Evolutionary conservation across 2,888 invertebrate species (phyloP), one percentile per base, ranked within the genome.

Genomic region (Cantharis nigra): DNA sequence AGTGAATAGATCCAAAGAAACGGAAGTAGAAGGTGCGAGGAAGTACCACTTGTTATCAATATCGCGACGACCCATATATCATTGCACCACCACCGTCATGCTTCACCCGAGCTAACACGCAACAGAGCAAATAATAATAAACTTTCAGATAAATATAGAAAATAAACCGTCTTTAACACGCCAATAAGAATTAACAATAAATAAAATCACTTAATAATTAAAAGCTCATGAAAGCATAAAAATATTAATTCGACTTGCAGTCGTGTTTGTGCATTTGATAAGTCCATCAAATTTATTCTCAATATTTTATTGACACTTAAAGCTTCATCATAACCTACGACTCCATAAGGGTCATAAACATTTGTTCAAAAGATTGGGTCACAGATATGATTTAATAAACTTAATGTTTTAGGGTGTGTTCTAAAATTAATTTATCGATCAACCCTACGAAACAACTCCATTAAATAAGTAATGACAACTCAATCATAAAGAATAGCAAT

Each of bases 11-110:
- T 74, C 81, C 79, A 83, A 83, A 83, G 80, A 77, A 81, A 77
- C 80, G 84, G 83, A 83, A 83, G 81, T 77, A 62, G 71, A 81
- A 84, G 83, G 84, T 84, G 84, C 80, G 82, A 81, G 83, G 82
- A 82, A 83, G 81, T 79, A 79, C 81, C 83, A 83, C 82, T 84
- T 83, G 82, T 84, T 84, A 85, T 83, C 83, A 83, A 84, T 82
- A 84, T 83, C 78, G 79, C 80, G 78, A 75, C 71, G 78, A 75
- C 71, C 76, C 71, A 77, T 79, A 76, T 74, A 80, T 79, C 80
- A 80, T 79, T 80, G 65, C 77, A 69, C 73, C 77, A 71, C 74
- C 74, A 67, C 73, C 69, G 33, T 72, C 20, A 20, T 70, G 70
- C 74, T 71, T 74, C 49, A 69, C 49, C 26, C 20, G 33, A 63